A percentile compares a stretch with the other conserved stretches of the same genome.
Evolutionary conservation across 2,888 invertebrate genomes (phyloP).

Genomic region (Heliconius cydno): DNA sequence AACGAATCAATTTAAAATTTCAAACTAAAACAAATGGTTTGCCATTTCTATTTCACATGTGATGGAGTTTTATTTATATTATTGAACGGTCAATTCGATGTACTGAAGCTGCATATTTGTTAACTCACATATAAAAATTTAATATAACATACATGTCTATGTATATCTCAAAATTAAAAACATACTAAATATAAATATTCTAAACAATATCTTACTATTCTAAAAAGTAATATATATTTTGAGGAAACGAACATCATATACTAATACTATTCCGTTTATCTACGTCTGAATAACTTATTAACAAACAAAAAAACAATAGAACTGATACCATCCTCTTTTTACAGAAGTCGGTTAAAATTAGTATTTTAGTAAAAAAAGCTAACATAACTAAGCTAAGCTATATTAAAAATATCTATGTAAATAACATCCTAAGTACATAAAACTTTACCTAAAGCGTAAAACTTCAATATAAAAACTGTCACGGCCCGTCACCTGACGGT

Average conservation of each 20-base stretch:
- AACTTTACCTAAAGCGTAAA: neutral
- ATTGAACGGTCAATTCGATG: neutral
- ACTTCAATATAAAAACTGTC: slow-evolving; percentile 32
- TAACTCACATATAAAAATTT: neutral
- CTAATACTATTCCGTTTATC: too few relatives aligned
- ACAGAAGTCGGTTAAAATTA: too few relatives aligned
- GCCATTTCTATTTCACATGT: slow-evolving; percentile 7
- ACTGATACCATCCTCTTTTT: too few relatives aligned
- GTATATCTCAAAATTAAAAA: too few relatives aligned
- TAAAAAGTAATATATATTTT: too few relatives aligned
- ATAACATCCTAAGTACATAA: neutral
- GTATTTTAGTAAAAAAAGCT: too few relatives aligned
- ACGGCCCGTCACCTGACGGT: slow-evolving; percentile 32
- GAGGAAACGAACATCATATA: too few relatives aligned
- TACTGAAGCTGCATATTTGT: neutral
- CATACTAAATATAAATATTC: too few relatives aligned
- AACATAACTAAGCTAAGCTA: neutral
- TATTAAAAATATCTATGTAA: neutral
- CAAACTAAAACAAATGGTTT: neutral
- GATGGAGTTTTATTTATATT: slow-evolving; percentile 8
- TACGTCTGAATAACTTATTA: too few relatives aligned
- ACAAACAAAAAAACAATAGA: too few relatives aligned
- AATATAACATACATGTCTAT: too few relatives aligned
- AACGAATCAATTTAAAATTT: neutral
- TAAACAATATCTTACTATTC: too few relatives aligned